Percentiles rank a stretch among this genome's conserved stretches.
Evolutionary conservation across 2,888 invertebrate species (phyloP).

Genomic region (Drosophila leonis): DNA sequence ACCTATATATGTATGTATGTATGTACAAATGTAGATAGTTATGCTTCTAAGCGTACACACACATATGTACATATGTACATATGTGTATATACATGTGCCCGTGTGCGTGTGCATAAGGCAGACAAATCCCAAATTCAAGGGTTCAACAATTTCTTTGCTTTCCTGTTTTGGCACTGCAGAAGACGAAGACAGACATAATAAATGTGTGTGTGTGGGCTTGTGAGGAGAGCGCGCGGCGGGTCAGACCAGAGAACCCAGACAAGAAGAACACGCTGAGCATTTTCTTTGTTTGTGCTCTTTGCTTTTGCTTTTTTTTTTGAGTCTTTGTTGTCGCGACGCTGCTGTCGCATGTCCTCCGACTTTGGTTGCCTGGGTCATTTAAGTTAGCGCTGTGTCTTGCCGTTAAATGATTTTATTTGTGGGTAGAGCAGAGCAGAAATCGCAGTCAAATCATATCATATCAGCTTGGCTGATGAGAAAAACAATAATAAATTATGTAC

Average conservation of each 20-base stretch:
- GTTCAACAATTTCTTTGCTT: slow-evolving; percentile 68
- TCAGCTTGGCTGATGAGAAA: slow-evolving; percentile 31
- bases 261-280: slow-evolving; percentile 39
- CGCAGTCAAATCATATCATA: slow-evolving; percentile 49
- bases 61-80: too few species aligned
- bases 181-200: slow-evolving; percentile 39
- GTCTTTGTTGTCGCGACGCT: slow-evolving; percentile 47
- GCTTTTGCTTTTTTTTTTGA: slow-evolving; percentile 20
- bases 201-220: slow-evolving; percentile 3
- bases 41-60: background rate
- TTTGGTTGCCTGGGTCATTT: slow-evolving; percentile 52
- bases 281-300: slow-evolving; percentile 53
- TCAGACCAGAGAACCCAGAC: slow-evolving; percentile 51
- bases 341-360: slow-evolving; percentile 46
- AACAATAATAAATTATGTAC: slow-evolving; percentile 14
- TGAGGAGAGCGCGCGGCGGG: slow-evolving; percentile 24
- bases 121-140: slow-evolving; percentile 48
- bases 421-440: slow-evolving; percentile 27
- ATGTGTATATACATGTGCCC: too few species aligned
- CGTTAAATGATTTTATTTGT: slow-evolving; percentile 45
- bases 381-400: slow-evolving; percentile 25
- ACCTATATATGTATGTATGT: background rate
- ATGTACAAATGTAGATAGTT: slow-evolving; percentile 4
- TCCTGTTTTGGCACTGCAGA: slow-evolving; percentile 63
- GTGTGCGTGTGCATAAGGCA: slow-evolving; percentile 3